These are phyloP conservation scores for Cyphomyrus discorhynchus DNA, from an alignment of 2,113 vertebrate species.

Conservation along the genomic window DNA sequence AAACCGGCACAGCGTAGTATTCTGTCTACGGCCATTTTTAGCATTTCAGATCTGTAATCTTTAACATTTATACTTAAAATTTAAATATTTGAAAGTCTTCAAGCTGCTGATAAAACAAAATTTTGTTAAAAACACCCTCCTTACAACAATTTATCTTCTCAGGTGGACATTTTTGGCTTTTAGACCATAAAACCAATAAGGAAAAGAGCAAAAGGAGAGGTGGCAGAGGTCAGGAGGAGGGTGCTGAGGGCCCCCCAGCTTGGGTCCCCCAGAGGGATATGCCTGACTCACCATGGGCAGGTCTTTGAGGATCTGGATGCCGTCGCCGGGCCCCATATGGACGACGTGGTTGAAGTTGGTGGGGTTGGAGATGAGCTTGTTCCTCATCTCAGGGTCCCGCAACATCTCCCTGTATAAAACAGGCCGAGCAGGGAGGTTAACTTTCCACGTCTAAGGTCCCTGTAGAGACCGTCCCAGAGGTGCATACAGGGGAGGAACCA, in stretches of 20 bases:
- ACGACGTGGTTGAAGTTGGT: conserved; percentile 99
- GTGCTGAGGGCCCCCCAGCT: neutral
- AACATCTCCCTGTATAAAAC: conserved; percentile 85
- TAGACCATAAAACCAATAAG: neutral
- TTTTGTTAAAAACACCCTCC: neutral
- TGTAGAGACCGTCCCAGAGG: neutral
- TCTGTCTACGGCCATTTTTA: neutral
- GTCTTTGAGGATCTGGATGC: conserved; percentile 98
- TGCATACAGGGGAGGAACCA: neutral
- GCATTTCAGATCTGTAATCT: neutral
- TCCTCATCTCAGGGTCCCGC: conserved; percentile 96
- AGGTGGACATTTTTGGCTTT: neutral
- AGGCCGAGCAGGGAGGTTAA: neutral
- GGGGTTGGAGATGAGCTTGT: conserved; percentile 98
- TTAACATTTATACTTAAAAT: neutral
- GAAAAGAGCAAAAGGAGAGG: neutral
- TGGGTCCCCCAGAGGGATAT: neutral
- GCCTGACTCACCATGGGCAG: conserved; percentile 81
- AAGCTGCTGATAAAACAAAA: neutral
- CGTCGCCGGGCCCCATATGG: conserved; percentile 98
- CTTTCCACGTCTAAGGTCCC: neutral
- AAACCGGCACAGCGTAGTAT: neutral
- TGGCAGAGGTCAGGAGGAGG: neutral
- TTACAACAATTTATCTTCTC: neutral
- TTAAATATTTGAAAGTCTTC: neutral